phyloP scores from a whole-genome alignment of 2,888 invertebrate species.

The Polymixis lichenea region DNA sequence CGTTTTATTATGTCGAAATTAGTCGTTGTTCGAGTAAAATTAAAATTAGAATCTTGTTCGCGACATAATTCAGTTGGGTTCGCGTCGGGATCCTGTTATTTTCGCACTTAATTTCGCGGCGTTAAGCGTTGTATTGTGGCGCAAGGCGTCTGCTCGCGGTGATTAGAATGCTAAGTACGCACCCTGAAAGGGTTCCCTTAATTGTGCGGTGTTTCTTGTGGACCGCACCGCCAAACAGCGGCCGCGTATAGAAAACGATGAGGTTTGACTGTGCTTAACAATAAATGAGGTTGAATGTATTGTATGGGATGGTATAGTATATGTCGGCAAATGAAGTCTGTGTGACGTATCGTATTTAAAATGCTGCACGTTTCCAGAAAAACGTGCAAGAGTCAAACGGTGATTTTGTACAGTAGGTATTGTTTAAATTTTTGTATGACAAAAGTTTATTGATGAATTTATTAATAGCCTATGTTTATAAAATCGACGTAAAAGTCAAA shows the following conservation, averaged over 20 bases:
- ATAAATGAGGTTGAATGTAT: conserved; percentile 38
- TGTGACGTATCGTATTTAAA: not conserved
- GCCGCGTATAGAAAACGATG: conserved; percentile 57
- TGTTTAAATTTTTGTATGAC: not conserved
- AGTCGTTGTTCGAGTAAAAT: conserved; percentile 74
- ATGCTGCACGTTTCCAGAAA: not conserved
- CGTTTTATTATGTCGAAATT: conserved; percentile 74
- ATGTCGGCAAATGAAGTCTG: not conserved
- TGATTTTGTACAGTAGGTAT: not conserved
- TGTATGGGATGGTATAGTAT: conserved; percentile 12
- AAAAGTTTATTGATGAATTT: not conserved
- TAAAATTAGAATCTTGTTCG: conserved; percentile 77
- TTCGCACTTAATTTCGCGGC: conserved; percentile 86
- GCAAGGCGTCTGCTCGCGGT: conserved; percentile 80
- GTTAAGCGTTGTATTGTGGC: conserved; percentile 86
- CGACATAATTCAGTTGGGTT: conserved; percentile 78
- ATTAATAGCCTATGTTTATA: not conserved
- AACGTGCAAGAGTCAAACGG: not conserved
- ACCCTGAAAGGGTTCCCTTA: conserved; percentile 84
- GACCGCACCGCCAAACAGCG: conserved; percentile 77
- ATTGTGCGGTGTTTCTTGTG: conserved; percentile 82
- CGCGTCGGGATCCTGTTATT: conserved; percentile 80
- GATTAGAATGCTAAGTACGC: conserved; percentile 88
- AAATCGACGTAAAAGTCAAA: not conserved
- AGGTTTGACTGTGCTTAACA: conserved; percentile 53